phyloP scores from a whole-genome alignment of 2,888 invertebrate species.

The Amblyjoppa fuscipennis region DNA sequence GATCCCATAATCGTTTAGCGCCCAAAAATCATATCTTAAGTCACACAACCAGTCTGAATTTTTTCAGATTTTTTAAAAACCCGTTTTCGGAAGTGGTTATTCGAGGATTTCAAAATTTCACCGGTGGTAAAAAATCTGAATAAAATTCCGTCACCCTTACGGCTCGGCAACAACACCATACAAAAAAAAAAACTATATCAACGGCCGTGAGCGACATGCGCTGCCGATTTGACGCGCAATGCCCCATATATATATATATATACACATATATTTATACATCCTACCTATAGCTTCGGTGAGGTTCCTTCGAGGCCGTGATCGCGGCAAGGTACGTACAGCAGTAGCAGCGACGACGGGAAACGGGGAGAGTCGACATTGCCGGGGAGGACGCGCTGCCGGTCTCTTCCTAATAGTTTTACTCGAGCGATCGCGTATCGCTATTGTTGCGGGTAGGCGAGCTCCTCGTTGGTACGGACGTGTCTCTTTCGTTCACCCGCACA shows the following conservation, averaged over 20 bases:
- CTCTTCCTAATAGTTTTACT: constrained; percentile 76
- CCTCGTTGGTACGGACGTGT: background rate
- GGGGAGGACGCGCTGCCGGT: constrained; percentile 66
- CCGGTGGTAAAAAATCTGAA: too few species aligned
- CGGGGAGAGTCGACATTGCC: constrained; percentile 45
- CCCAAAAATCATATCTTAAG: too few species aligned
- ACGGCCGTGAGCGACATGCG: too few species aligned
- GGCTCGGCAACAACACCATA: too few species aligned
- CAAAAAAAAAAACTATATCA: too few species aligned
- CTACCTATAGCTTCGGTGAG: constrained; percentile 30
- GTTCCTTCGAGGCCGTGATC: constrained; percentile 55
- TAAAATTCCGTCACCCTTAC: too few species aligned
- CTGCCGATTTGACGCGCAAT: too few species aligned
- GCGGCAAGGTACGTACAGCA: constrained; percentile 5
- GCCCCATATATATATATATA: background rate
- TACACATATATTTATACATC: background rate
- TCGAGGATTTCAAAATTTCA: too few species aligned
- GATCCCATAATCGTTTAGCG: too few species aligned
- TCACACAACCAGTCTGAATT: too few species aligned
- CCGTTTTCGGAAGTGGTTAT: too few species aligned
- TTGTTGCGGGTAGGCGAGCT: constrained; percentile 73
- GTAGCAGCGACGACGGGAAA: constrained; percentile 57
- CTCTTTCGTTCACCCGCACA: background rate
- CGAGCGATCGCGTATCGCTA: constrained; percentile 78
- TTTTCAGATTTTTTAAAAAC: too few species aligned